Percentiles rank a stretch among this genome's conserved stretches.
phyloP scores from a whole-genome alignment of 2,113 vertebrate species.

The Nettapus auritus region DNA sequence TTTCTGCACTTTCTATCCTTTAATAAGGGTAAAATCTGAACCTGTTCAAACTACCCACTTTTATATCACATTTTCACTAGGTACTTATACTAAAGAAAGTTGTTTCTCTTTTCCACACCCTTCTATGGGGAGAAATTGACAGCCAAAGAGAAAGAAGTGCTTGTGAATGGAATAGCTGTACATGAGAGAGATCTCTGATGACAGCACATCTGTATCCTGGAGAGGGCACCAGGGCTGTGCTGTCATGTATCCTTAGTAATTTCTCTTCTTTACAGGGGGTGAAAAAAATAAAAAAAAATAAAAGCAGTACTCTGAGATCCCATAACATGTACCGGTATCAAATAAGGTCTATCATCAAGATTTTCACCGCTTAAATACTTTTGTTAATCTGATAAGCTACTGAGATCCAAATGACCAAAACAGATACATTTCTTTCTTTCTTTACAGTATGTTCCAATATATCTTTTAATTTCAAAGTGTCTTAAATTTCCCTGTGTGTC shows the following conservation, averaged over 20 bases:
- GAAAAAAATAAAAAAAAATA: not conserved
- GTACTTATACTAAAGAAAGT: not conserved
- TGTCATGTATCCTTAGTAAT: rapidly evolving
- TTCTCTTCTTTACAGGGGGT: not conserved
- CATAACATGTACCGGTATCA: rapidly evolving
- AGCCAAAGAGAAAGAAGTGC: rapidly evolving
- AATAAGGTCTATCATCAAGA: rapidly evolving
- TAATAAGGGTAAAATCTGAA: not conserved
- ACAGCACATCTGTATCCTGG: rapidly evolving
- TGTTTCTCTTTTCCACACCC: not conserved
- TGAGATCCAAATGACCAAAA: not conserved
- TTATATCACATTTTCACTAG: not conserved
- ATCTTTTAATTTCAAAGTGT: slow-evolving; percentile 25
- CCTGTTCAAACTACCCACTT: not conserved
- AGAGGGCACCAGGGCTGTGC: not conserved
- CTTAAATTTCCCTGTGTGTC: slow-evolving; percentile 44
- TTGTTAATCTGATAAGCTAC: not conserved
- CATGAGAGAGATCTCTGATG: rapidly evolving
- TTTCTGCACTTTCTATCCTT: not conserved
- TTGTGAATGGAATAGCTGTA: rapidly evolving
- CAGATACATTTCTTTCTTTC: not conserved
- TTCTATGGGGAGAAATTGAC: not conserved
- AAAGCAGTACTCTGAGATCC: not conserved
- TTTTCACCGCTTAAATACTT: not conserved
- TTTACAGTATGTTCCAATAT: slow-evolving; percentile 6